Base-by-base conservation (phyloP, 2,888 invertebrate species). In the Drosophila cognata region DNA sequence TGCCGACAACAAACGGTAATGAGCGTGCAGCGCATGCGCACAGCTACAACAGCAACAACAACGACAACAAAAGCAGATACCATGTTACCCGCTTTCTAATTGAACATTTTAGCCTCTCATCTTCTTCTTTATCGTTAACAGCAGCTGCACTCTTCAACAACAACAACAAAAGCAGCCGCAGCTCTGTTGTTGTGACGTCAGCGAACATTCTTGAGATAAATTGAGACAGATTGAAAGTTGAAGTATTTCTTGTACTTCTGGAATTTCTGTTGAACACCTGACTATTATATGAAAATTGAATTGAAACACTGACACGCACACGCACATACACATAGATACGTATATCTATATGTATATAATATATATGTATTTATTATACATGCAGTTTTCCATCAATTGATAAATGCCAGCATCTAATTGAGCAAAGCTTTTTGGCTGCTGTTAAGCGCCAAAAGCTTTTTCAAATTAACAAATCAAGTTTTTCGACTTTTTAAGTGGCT, bases 1-100 rank as follows among this genome's bases (percentile, higher is more conserved):
- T 82, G 82, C 84, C 89, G 79, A 86, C 78, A 86, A 79, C 71
- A 71, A 81, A 84, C 82, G 84, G 82, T 84, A 87, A 87, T 84
- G 82, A 84, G 82, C 73, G 73, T 75, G 75, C 73, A 82, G 77
- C 71, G 62, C 62, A 76, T 70, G 67, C 59, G 31, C 70, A 59
- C 52, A 43, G 41, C n/a, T 11, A 43, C 41, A n/a, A 21, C 25
- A 46, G 16, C 43, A n/a, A 41, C 41, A 43, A 43, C n/a, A 46
- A 46, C 71, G 55, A 46, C 77, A 57, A n/a, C 33, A 33, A 33
- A 33, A 33, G 25, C 57, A 68, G 11, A 60, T 25, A 29, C 59
- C 38, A 33, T 41, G 43, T 56, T 61, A 48, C 29, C 65, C 65
- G 70, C 89, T 86, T 89, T 84, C 85, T 69, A 87, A 80, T 75